These are phyloP conservation scores for Alcis repandata DNA, from an alignment of 2,888 invertebrate species.

Conservation along the genomic window DNA sequence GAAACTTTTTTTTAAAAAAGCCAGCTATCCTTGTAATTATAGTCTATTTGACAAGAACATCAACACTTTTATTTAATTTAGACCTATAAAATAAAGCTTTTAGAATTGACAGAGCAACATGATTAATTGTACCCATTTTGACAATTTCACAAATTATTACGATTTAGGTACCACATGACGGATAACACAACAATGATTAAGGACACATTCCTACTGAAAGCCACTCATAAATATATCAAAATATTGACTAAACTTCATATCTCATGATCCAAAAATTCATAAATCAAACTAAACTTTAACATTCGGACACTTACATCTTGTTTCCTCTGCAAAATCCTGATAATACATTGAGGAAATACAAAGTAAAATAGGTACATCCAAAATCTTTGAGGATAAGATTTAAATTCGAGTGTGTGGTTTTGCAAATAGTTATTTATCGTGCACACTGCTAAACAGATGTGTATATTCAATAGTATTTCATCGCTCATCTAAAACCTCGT, in stretches of 20 bases:
- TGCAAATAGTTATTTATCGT: slow-evolving; percentile 29
- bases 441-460: slow-evolving; percentile 34
- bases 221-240: slow-evolving; percentile 28
- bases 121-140: too few relatives aligned
- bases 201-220: slow-evolving; percentile 12
- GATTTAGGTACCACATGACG: neutral
- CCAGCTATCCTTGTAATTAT: too few relatives aligned
- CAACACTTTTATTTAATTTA: too few relatives aligned
- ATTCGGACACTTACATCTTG: slow-evolving; percentile 27
- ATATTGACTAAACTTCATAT: slow-evolving; percentile 31
- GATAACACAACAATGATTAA: slow-evolving; percentile 18
- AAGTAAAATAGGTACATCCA: neutral
- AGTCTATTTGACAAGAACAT: too few relatives aligned
- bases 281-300: slow-evolving; percentile 34
- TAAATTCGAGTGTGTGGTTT: slow-evolving; percentile 16
- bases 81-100: too few relatives aligned
- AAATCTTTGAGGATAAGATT: slow-evolving; percentile 16
- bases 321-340: slow-evolving; percentile 19
- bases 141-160: neutral
- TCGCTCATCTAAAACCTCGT: neutral
- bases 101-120: too few relatives aligned
- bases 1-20: too few relatives aligned
- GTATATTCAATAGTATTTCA: neutral
- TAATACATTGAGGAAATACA: neutral
- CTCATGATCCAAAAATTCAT: slow-evolving; percentile 39